phyloP scores from a whole-genome alignment of 2,113 vertebrate species.

The Scomber japonicus region DNA sequence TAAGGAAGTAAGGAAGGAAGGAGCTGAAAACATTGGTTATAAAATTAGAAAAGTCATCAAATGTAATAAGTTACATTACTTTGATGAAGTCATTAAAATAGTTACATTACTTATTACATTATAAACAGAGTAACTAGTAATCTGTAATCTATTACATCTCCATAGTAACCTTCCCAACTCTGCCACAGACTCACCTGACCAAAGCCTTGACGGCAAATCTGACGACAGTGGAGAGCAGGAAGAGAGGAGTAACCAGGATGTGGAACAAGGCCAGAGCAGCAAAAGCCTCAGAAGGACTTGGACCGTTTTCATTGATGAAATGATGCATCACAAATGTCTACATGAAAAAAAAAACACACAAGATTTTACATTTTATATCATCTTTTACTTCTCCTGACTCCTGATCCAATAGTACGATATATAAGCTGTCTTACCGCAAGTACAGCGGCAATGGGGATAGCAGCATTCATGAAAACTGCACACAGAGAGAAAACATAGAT shows the following conservation, averaged over 20 bases:
- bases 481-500: slow-evolving; percentile 29
- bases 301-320: slow-evolving; percentile 68
- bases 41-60: too few relatives aligned
- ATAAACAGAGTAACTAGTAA: too few relatives aligned
- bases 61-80: too few relatives aligned
- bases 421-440: slow-evolving; percentile 89
- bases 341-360: background rate
- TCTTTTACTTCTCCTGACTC: too few relatives aligned
- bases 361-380: too few relatives aligned
- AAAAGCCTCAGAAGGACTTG: slow-evolving; percentile 91
- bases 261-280: slow-evolving; percentile 95
- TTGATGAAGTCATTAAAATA: too few relatives aligned
- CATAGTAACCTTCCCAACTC: too few relatives aligned
- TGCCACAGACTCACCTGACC: slow-evolving; percentile 86
- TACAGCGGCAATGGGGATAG: slow-evolving; percentile 96
- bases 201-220: slow-evolving; percentile 96
- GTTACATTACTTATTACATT: too few relatives aligned
- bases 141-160: too few relatives aligned
- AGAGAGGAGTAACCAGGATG: slow-evolving; percentile 96
- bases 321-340: slow-evolving; percentile 93
- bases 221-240: slow-evolving; percentile 97
- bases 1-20: too few relatives aligned
- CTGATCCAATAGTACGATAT: too few relatives aligned
- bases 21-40: too few relatives aligned
- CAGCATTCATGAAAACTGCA: slow-evolving; percentile 98